Evolutionary conservation across 1,140 invertebrate genomes (phyloP), one percentile per base, ranked within the genome.

Genomic region (Diachasma alloeum): DNA sequence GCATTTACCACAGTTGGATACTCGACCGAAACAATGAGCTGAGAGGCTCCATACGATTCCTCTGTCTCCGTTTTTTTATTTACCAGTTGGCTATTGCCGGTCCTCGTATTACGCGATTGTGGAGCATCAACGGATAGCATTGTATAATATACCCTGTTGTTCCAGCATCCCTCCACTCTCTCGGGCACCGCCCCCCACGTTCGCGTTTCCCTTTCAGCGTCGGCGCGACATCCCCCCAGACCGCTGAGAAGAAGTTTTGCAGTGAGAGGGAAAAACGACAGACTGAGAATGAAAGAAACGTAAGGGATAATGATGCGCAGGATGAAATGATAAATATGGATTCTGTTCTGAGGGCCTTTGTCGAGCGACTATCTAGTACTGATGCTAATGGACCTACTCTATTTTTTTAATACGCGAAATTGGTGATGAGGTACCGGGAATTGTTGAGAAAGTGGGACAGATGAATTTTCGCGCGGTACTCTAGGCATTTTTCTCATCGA

Each of bases 71-170:
- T 75, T 15, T 75, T 72, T 75, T 31, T 22, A 72, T 72, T 76
- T 59, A 36, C 37, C 69, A 72, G 75, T 76, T 67, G 75, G 69
- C 68, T 76, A 76, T 72, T 76, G 68, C 68, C 44, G 36, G 46
- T 68, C 37, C 66, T 70, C 66, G 36, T 36, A 19, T 37, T 68
- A 68, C 31, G 81, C 80, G 82, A 88, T 87, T 88, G 85, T 84
- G 82, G 83, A 84, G 83, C 81, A 82, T 81, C 83, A 85, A 70
- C 24, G 75, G 86, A 88, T 88, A 86, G 83, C 84, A 86, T 86
- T 86, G 84, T 85, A 85, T 87, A 87, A 88, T 87, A 86, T 85
- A 85, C 83, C 81, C 83, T 84, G 86, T 84, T 86, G 84, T 86
- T 87, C 82, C 83, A 81, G 48, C 75, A 80, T 73, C 79, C 70